Base-by-base conservation (phyloP, 2,888 invertebrate species). In the Venusia cambrica region DNA sequence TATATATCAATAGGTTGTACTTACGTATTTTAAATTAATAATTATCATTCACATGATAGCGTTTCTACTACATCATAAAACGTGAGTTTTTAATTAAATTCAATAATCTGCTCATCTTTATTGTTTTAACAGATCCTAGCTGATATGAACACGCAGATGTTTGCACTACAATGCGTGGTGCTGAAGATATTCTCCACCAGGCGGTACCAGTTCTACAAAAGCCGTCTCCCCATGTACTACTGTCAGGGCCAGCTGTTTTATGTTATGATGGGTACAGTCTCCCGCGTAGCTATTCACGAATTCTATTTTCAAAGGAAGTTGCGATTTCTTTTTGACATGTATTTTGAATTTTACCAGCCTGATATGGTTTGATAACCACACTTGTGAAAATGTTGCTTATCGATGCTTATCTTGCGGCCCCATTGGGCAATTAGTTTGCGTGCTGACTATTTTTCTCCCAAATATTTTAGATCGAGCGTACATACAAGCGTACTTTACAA, bases 171-270 rank as follows among this genome's bases (percentile, higher is more conserved):
- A 29, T 80, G 80, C 29, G 30, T 77, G 1, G 54, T 76, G 3
- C 56, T 78, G 65, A 73, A 55, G 12, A 31, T 62, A 0, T 73
- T 54, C 32, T 65, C 69, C 1, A 54, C 72, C 0, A 21, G 25
- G 16, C 62, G 51, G 16, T 67, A 46, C 33, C 3, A 60, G 18
- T 71, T 78, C 16, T 41, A 43, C 2, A 64, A 45, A 26, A 61
- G 62, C 29, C 67, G 77, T 0, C 21, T 77, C 0, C 79, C 77
- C 0, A 6, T 80, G 2, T 75, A 76, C 50, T 80, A 80, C 30
- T 80, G 79, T 25, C 77, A 78, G 29, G 79, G 79, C 1, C 28
- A 38, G 1, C 30, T 68, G 0, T 37, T 27, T 2, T 37, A 61
- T 1, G 21, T 73, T 7, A 57, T 67, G 51, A 43, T 70, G 17